phyloP scores from a whole-genome alignment of 1,140 invertebrate species.

The Matsumurasca onukii region DNA sequence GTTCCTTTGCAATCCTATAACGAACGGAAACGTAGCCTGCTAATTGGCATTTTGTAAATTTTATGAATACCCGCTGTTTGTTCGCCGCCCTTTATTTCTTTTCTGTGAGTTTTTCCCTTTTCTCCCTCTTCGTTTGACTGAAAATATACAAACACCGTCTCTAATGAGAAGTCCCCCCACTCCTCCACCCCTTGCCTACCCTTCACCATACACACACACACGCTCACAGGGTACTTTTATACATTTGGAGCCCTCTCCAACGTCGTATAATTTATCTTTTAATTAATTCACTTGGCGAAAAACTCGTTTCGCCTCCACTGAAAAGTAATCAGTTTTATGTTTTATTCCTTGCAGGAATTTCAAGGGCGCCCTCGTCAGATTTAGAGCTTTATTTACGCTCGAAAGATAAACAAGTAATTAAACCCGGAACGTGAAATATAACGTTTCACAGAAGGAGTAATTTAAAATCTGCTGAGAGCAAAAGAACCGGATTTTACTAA shows the following conservation, averaged over 20 bases:
- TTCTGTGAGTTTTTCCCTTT: constrained; percentile 10
- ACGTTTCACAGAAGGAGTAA: background rate
- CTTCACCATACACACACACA: no score
- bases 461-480: no score
- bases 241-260: constrained; percentile 10
- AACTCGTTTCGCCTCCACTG: constrained; percentile 17
- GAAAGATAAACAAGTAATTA: constrained; percentile 21
- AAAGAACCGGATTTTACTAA: no score
- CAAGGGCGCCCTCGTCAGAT: background rate
- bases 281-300: constrained; percentile 24
- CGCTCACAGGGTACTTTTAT: no score
- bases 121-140: constrained; percentile 21
- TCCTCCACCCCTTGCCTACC: background rate
- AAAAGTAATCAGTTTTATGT: constrained; percentile 25
- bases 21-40: constrained; percentile 18
- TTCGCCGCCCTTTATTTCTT: constrained; percentile 19
- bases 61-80: constrained; percentile 8
- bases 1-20: constrained; percentile 6
- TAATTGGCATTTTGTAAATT: constrained; percentile 26
- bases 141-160: constrained; percentile 17
- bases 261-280: constrained; percentile 26
- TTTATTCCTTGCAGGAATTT: constrained; percentile 23
- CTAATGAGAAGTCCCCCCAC: constrained; percentile 12
- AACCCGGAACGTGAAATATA: background rate
- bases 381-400: constrained; percentile 18